A percentile compares a stretch with the other conserved stretches of the same genome.
phyloP scores from a whole-genome alignment of 2,113 vertebrate species.

The Isurus oxyrinchus region DNA sequence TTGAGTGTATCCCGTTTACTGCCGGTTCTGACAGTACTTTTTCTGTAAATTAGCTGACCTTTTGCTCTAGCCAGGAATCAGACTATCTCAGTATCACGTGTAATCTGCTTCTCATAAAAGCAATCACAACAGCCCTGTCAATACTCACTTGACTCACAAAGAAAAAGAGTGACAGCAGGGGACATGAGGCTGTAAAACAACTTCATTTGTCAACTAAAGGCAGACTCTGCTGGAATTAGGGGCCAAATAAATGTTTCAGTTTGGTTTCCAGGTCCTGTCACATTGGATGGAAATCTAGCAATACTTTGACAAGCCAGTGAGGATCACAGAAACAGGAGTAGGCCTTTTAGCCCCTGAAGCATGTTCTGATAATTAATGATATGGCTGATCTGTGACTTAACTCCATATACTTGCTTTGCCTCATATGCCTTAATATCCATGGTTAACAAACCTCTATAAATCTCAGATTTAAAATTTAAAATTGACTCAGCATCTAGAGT shows the following conservation, averaged over 20 bases:
- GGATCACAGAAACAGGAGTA: too few relatives aligned
- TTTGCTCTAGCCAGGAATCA: background rate
- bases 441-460: too few relatives aligned
- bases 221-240: background rate
- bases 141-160: background rate
- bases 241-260: background rate
- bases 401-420: too few relatives aligned
- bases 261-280: background rate
- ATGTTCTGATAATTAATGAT: too few relatives aligned
- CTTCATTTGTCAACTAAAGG: background rate
- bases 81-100: background rate
- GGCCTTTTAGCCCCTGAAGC: too few relatives aligned
- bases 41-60: background rate
- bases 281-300: background rate
- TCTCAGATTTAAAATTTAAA: too few relatives aligned
- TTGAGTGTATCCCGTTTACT: background rate
- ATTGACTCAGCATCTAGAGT: too few relatives aligned
- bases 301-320: background rate
- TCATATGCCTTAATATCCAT: too few relatives aligned
- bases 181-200: background rate
- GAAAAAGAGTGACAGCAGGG: background rate
- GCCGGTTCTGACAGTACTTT: background rate
- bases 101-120: background rate
- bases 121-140: background rate
- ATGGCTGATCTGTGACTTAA: too few relatives aligned